Evolutionary conservation across 2,797 vertebrate genomes (phyloP), one percentile per base, ranked within the genome.

Genomic region (Tapera naevia): DNA sequence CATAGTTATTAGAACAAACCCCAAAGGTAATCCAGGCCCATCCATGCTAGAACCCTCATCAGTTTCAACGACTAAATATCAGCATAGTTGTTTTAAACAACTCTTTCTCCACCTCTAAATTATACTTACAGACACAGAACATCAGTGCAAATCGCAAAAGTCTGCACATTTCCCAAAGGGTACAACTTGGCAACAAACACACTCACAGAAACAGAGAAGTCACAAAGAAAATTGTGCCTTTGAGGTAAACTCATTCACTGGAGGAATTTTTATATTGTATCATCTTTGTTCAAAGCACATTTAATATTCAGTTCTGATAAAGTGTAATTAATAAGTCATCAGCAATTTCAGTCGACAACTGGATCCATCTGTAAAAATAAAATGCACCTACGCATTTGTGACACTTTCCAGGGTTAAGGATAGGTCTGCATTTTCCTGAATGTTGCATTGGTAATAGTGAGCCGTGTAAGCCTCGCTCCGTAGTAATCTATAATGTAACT

Each of bases 401-500:
- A 57, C 66, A 61, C 89, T 93, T 93, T 94, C 45, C 74, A 61
- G 56, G 37, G 37, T 98, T 95, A 99, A 32, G 98, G 98, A 27
- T 99, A 98, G 53, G 97, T 97, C 97, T 99, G 99, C 18, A 99
- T 99, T 96, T 99, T 99, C 97, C 99, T 98, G 98, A 98, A 99
- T 0, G 99, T 99, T 88, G 99, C 97, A 39, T 99, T 99, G 93
- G 98, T 99, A 92, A 99, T 99, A 80, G 98, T 98, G 92, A 99
- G 98, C 33, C 98, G 98, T 13, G 98, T 98, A 70, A 99, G 98
- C 50, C 99, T 98, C 71, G 99, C 98, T 50, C 99, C 99, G 7
- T 99, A 99, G 95, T 99, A 99, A 97, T 99, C 99, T 88, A 99
- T 99, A 46, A 99, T 99, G 96, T 99, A 99, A 98, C 98, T 98